Percentiles rank a stretch among this genome's conserved stretches.
phyloP scores from a whole-genome alignment of 2,113 vertebrate species.

The Dasyurus viverrinus region DNA sequence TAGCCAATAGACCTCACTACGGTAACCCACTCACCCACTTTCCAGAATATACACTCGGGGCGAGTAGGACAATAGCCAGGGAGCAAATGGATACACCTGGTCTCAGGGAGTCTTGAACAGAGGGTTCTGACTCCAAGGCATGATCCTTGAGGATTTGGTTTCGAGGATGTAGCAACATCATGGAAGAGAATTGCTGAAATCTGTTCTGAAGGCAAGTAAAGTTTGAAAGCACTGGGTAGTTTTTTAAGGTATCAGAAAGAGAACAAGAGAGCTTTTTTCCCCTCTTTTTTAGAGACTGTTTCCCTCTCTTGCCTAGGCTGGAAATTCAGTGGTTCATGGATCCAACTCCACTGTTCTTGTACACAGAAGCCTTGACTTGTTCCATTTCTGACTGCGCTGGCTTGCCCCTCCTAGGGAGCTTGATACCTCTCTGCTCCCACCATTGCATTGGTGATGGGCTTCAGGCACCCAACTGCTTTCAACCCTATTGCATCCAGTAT shows the following conservation, averaged over 20 bases:
- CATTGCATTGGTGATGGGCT: not conserved
- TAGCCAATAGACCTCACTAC: not conserved
- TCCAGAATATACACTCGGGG: not conserved
- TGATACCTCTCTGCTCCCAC: not conserved
- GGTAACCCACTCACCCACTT: not conserved
- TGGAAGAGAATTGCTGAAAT: not conserved
- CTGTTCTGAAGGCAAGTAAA: not conserved
- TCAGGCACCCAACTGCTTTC: not conserved
- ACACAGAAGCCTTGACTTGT: not conserved
- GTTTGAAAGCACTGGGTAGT: not conserved
- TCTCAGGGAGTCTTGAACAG: not conserved
- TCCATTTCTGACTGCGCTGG: not conserved
- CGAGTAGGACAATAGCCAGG: not conserved
- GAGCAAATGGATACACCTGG: not conserved
- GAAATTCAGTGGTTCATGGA: not conserved
- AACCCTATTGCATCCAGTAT: not conserved
- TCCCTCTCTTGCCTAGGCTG: not conserved
- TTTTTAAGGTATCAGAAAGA: not conserved
- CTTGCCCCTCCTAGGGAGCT: not conserved
- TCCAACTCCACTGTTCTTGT: not conserved
- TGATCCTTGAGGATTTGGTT: not conserved
- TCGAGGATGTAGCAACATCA: not conserved
- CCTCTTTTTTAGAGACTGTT: not conserved
- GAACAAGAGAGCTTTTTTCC: not conserved
- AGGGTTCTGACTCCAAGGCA: not conserved